Conservation (phyloP, 2,797 vertebrate genomes). For the Danio choprae region DNA sequence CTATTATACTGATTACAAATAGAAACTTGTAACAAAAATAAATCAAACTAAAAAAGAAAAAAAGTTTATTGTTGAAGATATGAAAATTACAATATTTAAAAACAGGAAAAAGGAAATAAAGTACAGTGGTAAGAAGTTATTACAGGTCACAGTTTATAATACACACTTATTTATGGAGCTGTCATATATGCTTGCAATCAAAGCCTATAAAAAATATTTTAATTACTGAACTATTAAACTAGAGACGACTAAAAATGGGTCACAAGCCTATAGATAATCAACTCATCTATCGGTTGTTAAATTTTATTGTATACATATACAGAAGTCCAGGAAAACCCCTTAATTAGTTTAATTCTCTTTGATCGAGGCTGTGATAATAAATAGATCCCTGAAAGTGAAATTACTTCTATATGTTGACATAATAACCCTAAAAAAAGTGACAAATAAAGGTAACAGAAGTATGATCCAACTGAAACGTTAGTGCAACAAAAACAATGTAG, state of each 20-base stretch:
- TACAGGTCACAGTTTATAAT: background rate
- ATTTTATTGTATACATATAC: background rate
- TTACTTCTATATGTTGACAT: background rate
- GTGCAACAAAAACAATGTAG: background rate
- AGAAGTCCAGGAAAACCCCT: background rate
- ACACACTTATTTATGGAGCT: no score
- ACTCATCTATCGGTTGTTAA: background rate
- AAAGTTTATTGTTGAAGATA: background rate
- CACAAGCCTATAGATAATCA: background rate
- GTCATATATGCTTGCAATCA: background rate
- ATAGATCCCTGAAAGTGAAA: constrained; percentile 13
- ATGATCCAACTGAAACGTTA: background rate
- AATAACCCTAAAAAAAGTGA: constrained; percentile 4
- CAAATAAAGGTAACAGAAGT: background rate
- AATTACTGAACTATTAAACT: background rate
- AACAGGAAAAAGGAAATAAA: background rate
- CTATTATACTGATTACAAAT: no score
- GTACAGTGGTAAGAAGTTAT: background rate
- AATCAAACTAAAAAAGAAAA: background rate
- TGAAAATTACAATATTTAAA: background rate
- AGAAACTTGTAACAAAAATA: background rate
- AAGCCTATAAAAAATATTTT: background rate
- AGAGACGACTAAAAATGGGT: background rate
- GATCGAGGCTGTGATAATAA: constrained; percentile 4
- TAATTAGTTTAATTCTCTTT: background rate